phyloP scores from a whole-genome alignment of 2,797 vertebrate species.

The Sphenopsis melanotis region DNA sequence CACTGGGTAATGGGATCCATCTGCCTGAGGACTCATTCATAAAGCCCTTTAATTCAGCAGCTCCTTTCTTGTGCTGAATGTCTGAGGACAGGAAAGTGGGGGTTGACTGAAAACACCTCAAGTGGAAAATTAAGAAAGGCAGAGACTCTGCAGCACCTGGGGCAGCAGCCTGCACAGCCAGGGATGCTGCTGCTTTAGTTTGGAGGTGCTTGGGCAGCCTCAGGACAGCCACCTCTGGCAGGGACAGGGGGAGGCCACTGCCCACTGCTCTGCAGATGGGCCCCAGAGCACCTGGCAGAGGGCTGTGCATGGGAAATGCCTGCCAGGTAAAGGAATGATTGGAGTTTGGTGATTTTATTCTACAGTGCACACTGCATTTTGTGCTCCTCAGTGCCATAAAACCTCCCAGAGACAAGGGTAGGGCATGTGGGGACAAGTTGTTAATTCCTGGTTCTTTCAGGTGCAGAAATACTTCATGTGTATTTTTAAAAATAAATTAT shows the following conservation, averaged over 20 bases:
- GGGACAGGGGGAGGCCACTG: neutral
- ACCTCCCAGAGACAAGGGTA: neutral
- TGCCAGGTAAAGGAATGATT: neutral
- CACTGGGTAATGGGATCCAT: neutral
- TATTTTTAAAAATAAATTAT: neutral
- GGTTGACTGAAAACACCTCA: neutral
- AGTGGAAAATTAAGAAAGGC: neutral
- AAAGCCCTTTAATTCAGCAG: neutral
- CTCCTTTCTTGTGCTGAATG: neutral
- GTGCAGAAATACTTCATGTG: neutral
- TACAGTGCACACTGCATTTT: neutral
- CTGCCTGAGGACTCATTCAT: neutral
- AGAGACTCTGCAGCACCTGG: neutral
- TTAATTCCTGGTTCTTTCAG: neutral
- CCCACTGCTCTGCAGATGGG: neutral
- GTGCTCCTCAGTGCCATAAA: neutral
- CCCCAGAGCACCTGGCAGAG: neutral
- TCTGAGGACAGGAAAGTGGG: neutral
- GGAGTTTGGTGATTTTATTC: neutral
- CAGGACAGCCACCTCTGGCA: neutral
- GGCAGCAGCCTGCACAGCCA: neutral
- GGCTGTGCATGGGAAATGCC: neutral
- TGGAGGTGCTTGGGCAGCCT: neutral
- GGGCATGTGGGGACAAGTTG: neutral
- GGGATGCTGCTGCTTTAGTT: neutral